Evolutionary conservation across 35 echinoderm and acorn worm genomes (phyloP).

Genomic region (Acanthaster planci): DNA sequence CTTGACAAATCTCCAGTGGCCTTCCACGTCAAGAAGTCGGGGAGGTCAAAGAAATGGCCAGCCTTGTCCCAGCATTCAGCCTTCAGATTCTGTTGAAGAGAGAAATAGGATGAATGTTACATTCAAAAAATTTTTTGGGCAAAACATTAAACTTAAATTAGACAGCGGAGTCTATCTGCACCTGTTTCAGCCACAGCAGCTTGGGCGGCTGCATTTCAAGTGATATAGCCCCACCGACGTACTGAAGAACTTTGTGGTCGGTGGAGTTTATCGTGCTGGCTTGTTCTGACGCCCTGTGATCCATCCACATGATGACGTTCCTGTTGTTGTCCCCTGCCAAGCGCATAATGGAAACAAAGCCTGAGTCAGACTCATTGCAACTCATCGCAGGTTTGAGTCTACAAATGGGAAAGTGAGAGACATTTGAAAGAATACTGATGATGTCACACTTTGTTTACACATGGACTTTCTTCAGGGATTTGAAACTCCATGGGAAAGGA

Average conservation of each 20-base stretch:
- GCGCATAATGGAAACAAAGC: not conserved
- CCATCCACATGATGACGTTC: conserved; percentile 98
- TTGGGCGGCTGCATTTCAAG: conserved; percentile 96
- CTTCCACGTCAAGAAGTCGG: conserved; percentile 91
- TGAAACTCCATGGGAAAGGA: too few species aligned
- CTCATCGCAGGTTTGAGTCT: too few species aligned
- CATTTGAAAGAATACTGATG: too few species aligned
- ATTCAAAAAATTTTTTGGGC: too few species aligned
- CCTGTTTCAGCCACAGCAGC: conserved; percentile 94
- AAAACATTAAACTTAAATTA: too few species aligned
- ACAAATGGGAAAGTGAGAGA: too few species aligned
- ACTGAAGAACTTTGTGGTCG: conserved; percentile 68
- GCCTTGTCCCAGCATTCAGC: conserved; percentile 76
- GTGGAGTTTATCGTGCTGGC: conserved; percentile 72
- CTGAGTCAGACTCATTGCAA: too few species aligned
- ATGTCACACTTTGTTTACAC: too few species aligned
- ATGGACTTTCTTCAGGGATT: too few species aligned
- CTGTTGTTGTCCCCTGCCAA: conserved; percentile 56
- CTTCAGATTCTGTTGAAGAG: conserved; percentile 44
- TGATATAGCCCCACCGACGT: conserved; percentile 84
- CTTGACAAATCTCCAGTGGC: conserved; percentile 75
- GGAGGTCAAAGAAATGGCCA: conserved; percentile 84
- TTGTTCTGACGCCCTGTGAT: conserved; percentile 72
- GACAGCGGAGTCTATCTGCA: too few species aligned
- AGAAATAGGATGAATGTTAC: not conserved